phyloP scores from a whole-genome alignment of 2,113 vertebrate genomes.

The Apeltes quadracus region DNA sequence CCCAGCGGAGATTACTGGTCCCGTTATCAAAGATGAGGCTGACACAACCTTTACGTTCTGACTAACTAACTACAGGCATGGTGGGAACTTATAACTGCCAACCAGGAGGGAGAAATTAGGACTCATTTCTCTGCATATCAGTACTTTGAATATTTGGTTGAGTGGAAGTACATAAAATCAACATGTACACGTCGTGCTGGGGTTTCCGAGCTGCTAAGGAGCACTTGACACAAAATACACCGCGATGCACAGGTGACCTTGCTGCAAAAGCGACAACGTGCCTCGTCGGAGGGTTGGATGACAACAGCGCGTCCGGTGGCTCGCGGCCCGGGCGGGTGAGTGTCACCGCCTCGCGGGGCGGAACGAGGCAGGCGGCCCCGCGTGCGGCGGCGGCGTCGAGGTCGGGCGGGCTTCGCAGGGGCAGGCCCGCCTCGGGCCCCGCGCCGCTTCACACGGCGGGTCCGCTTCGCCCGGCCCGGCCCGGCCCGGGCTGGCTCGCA shows the following conservation, averaged over 20 bases:
- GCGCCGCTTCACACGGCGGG: too few relatives aligned
- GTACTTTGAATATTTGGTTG: background rate
- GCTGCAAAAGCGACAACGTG: slow-evolving; percentile 19
- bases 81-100: slow-evolving; percentile 47
- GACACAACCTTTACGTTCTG: slow-evolving; percentile 23
- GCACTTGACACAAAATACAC: slow-evolving; percentile 34
- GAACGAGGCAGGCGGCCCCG: slow-evolving; percentile 35
- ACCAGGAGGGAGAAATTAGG: slow-evolving; percentile 16
- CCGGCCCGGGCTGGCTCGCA: too few relatives aligned
- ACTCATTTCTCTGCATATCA: too few relatives aligned
- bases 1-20: slow-evolving; percentile 47
- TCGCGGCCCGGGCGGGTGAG: background rate
- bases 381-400: slow-evolving; percentile 54
- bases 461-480: too few relatives aligned
- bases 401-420: slow-evolving; percentile 61
- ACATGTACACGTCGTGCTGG: slow-evolving; percentile 2
- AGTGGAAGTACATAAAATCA: background rate
- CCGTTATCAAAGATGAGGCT: slow-evolving; percentile 61
- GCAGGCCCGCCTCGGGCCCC: too few relatives aligned
- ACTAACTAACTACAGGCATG: slow-evolving; percentile 22
- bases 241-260: slow-evolving; percentile 58
- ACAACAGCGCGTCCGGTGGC: background rate
- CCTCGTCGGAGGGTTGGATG: too few relatives aligned
- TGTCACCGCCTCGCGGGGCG: background rate
- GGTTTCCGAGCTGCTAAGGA: slow-evolving; percentile 18